Base-by-base conservation (phyloP, 2,113 vertebrate genomes). In the Tringa solitaria region DNA sequence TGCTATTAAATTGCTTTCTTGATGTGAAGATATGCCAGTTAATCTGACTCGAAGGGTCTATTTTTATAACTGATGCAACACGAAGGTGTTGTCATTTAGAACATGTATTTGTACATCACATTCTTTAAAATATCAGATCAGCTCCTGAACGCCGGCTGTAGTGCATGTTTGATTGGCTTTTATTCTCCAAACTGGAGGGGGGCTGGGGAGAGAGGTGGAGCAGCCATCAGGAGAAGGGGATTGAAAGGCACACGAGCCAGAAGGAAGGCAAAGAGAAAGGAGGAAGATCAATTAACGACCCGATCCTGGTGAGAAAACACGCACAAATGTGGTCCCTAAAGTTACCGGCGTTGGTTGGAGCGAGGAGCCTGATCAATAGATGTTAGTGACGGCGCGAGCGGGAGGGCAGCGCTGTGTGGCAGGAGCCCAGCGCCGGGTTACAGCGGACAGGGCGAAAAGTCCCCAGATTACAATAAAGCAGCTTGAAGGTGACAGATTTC, bases 401-500 rank as follows among this genome's bases (percentile, higher is more conserved):
- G 60, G 80, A 65, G 48, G 4, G 53, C 28, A 8, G 61, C 0
- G 22, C 60, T 41, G 1, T 1, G 67, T 15, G 50, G n/a, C 41
- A 51, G 90, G 12, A 64, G 82, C 84, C 64, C 50, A 12, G 84
- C 9, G 4, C 81, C 1, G 15, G 51, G 48, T 54, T 70, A 46
- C 46, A 35, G 84, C 48, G 6, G 54, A 37, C 68, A 41, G 79
- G 81, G 75, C 21, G 11, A 50, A 45, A 59, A 89, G 86, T 70
- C 93, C 85, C 96, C 92, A 75, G 93, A 74, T 95, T 79, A 77
- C 88, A 95, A 87, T 82, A 91, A 95, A 94, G 94, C 94, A 91
- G 93, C 94, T 95, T 93, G 94, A 96, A 97, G 96, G 97, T 97
- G 96, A 97, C 95, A 93, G 97, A 90, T 96, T 95, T 93, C 95